A percentile compares a stretch with the other conserved stretches of the same genome.
phyloP scores from a whole-genome alignment of 2,888 invertebrate genomes.

The Silvanus unidentatus region DNA sequence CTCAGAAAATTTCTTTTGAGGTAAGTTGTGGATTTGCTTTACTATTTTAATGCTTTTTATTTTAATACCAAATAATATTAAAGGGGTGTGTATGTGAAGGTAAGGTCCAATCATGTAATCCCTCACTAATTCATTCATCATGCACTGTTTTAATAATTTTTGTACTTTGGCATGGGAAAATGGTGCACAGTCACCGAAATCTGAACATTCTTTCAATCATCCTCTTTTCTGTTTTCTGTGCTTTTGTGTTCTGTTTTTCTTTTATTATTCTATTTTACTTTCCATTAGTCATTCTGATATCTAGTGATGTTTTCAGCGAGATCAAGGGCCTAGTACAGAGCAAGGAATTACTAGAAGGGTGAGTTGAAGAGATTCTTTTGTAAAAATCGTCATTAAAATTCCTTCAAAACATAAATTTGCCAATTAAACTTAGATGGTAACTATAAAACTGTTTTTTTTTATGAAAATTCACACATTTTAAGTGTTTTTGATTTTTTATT shows the following conservation, averaged over 20 bases:
- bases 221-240: not conserved
- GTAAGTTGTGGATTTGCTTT: too few species aligned
- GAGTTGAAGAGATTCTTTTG: conserved; percentile 26
- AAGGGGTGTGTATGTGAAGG: too few species aligned
- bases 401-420: conserved; percentile 2
- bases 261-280: conserved; percentile 23
- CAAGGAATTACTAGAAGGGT: conserved; percentile 33
- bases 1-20: too few species aligned
- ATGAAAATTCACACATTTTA: not conserved
- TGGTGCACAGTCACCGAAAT: too few species aligned
- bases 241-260: conserved; percentile 16
- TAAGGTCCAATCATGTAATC: too few species aligned
- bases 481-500: not conserved
- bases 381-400: conserved; percentile 1
- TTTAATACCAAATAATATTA: too few species aligned
- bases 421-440: not conserved
- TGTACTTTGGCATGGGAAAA: too few species aligned
- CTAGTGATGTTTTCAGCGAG: conserved; percentile 42
- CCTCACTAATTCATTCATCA: too few species aligned
- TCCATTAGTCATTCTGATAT: conserved; percentile 33
- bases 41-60: too few species aligned
- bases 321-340: conserved; percentile 35
- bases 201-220: too few species aligned
- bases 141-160: too few species aligned
- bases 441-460: not conserved